Percentiles rank a stretch among this genome's conserved stretches.
Conservation (phyloP, 2,113 vertebrate genomes). For the Microcebus ravelobensis region DNA sequence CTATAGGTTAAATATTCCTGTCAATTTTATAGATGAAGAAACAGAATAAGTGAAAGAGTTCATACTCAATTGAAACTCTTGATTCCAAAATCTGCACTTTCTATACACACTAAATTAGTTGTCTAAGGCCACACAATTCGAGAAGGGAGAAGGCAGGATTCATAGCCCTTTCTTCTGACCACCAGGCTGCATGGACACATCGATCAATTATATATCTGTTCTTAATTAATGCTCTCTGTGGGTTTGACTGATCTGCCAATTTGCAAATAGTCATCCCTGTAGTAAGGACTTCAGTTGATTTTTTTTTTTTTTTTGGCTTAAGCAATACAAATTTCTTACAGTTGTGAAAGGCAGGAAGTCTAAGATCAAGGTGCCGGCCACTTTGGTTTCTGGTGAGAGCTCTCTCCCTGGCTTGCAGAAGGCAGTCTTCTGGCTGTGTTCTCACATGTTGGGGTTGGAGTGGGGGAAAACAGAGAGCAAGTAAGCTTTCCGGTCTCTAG, state of each 20-base stretch:
- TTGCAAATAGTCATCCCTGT: not conserved
- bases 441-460: too few relatives aligned
- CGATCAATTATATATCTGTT: not conserved
- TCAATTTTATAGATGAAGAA: not conserved
- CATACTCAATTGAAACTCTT: not conserved
- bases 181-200: not conserved
- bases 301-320: not conserved
- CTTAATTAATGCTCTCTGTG: not conserved
- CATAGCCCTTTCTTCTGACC: not conserved
- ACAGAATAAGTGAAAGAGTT: not conserved
- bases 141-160: not conserved
- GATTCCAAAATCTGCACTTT: not conserved
- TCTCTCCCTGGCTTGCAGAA: too few relatives aligned
- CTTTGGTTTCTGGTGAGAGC: too few relatives aligned
- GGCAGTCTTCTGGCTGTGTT: too few relatives aligned
- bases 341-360: too few relatives aligned
- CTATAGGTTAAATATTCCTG: not conserved
- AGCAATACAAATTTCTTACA: too few relatives aligned
- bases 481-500: too few relatives aligned
- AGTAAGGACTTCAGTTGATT: not conserved
- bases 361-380: too few relatives aligned
- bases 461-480: too few relatives aligned
- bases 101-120: not conserved
- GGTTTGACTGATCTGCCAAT: not conserved
- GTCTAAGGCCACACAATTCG: not conserved